Percentiles rank a stretch among this genome's conserved stretches.
These are phyloP conservation scores for Podilymbus podiceps DNA, from an alignment of 2,113 vertebrate genomes.

Conservation along the genomic window DNA sequence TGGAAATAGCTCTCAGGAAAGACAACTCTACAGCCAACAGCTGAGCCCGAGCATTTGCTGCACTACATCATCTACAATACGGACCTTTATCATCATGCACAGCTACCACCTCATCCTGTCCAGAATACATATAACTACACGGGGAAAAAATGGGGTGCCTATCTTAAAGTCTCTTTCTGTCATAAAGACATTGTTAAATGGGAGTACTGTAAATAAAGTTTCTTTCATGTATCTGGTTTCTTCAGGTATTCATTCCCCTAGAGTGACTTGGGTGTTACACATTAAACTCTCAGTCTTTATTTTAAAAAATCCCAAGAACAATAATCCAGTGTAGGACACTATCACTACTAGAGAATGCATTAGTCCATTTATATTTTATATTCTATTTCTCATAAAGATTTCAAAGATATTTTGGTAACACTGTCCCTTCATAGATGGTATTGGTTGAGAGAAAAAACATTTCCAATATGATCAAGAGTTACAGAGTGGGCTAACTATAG, in stretches of 20 bases:
- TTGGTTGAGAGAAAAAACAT: conserved; percentile 23
- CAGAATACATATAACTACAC: neutral
- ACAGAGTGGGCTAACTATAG: conserved; percentile 9
- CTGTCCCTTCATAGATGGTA: neutral
- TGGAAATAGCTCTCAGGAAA: neutral
- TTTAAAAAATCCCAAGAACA: neutral
- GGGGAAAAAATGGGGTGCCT: neutral
- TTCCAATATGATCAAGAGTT: conserved; percentile 48
- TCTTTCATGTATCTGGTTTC: neutral
- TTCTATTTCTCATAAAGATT: neutral
- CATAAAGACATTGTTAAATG: neutral
- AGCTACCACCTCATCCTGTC: neutral
- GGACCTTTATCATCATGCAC: neutral
- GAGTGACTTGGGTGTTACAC: neutral
- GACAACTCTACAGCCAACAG: neutral
- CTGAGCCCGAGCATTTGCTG: neutral
- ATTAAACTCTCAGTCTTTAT: neutral
- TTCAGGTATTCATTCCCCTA: neutral
- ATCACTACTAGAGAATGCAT: neutral
- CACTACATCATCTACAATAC: neutral
- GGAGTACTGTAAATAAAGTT: neutral
- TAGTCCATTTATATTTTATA: neutral
- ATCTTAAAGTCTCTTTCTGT: neutral
- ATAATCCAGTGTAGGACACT: neutral
- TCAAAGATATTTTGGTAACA: conserved; percentile 8